Evolutionary conservation across 2,888 invertebrate species (phyloP), one percentile per base, ranked within the genome.

Genomic region (Hofmannophila pseudospretella): DNA sequence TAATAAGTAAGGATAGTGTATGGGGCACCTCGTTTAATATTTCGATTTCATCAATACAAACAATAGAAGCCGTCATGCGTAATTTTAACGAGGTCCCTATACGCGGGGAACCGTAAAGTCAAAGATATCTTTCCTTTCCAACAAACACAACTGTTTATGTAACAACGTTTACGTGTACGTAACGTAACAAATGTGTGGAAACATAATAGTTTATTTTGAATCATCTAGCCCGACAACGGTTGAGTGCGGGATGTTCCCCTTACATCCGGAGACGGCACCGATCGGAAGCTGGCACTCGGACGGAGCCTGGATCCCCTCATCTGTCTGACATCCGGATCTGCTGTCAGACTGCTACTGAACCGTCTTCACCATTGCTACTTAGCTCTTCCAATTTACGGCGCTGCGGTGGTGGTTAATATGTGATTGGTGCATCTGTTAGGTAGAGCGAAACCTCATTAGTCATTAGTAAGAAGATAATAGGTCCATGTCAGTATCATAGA

Each of bases 291-390:
- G 38, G 43, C 46, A 40, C 50, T 50, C 45, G 41, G 38, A 42
- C 39, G 34, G 35, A 39, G 43, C 47, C 54, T 46, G 42, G 51
- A 54, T 42, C 3, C n/a, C n/a, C 46, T 47, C 57, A 58, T 58
- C 49, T 45, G 46, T 47, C 54, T 54, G 34, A 42, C 45, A 46
- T 51, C 53, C 58, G 51, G 53, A 43, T 42, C 30, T 39, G 34
- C 36, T 37, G 39, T 42, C 34, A 37, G 36, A 22, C 19, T 36
- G 14, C 27, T 44, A n/a, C 23, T 13, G 14, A 32, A 23, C 23
- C 11, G 5, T 23, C 19, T 23, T 9, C 20, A 8, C 20, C 11
- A 7, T 19, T 31, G 10, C 14, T 29, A 13, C 14, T 2, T 16
- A 14, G 4, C 3, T 7, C 20, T 8, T 14, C n/a, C 29, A 14